Conservation (phyloP, 2,797 vertebrate genomes). For the Aselliscus stoliczkanus region DNA sequence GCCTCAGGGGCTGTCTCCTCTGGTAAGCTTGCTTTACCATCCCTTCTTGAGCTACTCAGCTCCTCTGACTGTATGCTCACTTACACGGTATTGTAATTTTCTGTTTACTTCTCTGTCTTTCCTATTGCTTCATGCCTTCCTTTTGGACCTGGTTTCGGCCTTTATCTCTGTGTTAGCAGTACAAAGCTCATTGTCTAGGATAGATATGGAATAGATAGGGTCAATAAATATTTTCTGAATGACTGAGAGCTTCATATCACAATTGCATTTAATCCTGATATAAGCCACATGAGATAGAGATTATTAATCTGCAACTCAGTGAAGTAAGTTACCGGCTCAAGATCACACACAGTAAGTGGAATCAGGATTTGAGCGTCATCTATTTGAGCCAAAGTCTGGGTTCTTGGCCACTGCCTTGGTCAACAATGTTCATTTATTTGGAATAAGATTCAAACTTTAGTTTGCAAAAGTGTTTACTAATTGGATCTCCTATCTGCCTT, state of each 20-base stretch:
- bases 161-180: background rate
- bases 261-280: background rate
- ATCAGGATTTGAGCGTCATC: background rate
- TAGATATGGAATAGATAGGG: background rate
- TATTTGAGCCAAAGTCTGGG: background rate
- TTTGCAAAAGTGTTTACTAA: background rate
- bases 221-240: slow-evolving; percentile 49
- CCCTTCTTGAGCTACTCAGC: background rate
- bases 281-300: background rate
- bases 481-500: background rate
- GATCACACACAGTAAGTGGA: background rate
- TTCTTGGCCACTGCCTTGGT: background rate
- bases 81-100: background rate
- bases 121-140: background rate
- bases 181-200: slow-evolving; percentile 45
- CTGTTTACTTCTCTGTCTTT: background rate
- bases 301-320: background rate
- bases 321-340: background rate
- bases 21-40: background rate
- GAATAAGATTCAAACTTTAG: background rate
- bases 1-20: background rate
- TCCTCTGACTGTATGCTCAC: background rate
- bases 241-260: background rate
- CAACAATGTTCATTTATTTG: background rate
- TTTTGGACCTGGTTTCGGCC: background rate